Evolutionary conservation across 2,797 vertebrate species (phyloP).

Genomic region (Euphonia xanthogaster): DNA sequence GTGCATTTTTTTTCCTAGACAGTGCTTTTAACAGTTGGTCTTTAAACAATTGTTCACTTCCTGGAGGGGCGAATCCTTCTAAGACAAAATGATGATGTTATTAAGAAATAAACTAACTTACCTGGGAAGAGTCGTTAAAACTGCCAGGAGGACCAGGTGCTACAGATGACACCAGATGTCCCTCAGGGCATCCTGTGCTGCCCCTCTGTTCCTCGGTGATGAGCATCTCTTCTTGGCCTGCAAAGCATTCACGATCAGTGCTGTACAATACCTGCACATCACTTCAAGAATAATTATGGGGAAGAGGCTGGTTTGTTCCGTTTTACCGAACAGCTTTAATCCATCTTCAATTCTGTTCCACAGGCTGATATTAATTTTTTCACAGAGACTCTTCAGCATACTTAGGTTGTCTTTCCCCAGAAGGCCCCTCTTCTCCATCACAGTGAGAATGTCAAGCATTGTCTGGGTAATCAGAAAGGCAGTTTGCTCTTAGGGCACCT

Average conservation of each 20-base stretch:
- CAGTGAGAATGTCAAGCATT: conserved; percentile 70
- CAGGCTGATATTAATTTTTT: conserved; percentile 55
- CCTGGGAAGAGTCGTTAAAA: not conserved
- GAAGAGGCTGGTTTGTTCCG: not conserved
- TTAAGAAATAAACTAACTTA: conserved; percentile 1
- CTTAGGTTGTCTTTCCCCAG: conserved; percentile 57
- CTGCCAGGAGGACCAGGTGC: not conserved
- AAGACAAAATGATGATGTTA: not conserved
- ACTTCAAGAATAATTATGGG: not conserved
- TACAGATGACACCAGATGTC: not conserved
- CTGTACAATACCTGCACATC: not conserved
- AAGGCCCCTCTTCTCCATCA: conserved; percentile 76
- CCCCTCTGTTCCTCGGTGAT: not conserved
- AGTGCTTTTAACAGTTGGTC: not conserved
- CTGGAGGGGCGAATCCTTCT: not conserved
- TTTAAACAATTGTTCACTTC: not conserved
- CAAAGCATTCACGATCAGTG: conserved; percentile 7
- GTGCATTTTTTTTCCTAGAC: not conserved
- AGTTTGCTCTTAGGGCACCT: not conserved
- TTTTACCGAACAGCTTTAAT: conserved; percentile 52
- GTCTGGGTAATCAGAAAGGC: conserved; percentile 63
- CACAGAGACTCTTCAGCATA: conserved; percentile 57
- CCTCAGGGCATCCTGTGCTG: not conserved
- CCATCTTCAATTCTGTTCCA: conserved; percentile 61
- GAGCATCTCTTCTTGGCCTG: conserved; percentile 37